Conservation (phyloP, 2,888 invertebrate genomes). For the Steromphala cineraria region DNA sequence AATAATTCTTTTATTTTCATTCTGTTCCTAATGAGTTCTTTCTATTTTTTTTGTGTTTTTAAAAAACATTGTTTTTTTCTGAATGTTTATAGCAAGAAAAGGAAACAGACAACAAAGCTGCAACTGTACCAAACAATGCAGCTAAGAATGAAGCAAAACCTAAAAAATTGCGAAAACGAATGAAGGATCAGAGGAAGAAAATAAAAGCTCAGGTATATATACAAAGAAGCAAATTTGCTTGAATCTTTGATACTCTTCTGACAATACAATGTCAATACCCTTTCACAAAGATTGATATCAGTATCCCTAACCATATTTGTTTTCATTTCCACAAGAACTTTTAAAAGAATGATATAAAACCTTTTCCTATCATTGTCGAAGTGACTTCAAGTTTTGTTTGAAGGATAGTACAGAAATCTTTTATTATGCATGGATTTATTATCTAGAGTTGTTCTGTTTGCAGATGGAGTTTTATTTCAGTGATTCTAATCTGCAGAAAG, state of each 20-base stretch:
- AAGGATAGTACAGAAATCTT: no score
- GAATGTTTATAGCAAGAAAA: neutral
- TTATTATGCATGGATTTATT: neutral
- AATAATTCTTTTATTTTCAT: no score
- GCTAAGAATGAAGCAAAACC: neutral
- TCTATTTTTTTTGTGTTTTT: neutral
- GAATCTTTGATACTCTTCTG: no score
- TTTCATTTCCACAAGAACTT: no score
- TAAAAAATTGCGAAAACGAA: slow-evolving; percentile 18
- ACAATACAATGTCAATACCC: no score
- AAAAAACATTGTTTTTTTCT: neutral
- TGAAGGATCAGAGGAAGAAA: slow-evolving; percentile 21
- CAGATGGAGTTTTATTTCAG: slow-evolving; percentile 98
- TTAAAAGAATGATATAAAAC: no score
- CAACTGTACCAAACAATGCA: neutral
- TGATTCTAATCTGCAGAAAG: slow-evolving; percentile 93
- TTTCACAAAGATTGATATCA: no score
- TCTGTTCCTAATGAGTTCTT: neutral
- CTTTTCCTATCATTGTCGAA: no score
- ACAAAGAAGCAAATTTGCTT: no score
- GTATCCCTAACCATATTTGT: no score
- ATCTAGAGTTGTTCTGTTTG: slow-evolving; percentile 32
- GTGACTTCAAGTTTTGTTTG: no score
- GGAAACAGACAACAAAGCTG: neutral
- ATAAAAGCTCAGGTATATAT: slow-evolving; percentile 26